These are phyloP conservation scores for Xiphorhynchus erythropygius DNA, from an alignment of 2,797 vertebrate genomes.

Conservation along the genomic window DNA sequence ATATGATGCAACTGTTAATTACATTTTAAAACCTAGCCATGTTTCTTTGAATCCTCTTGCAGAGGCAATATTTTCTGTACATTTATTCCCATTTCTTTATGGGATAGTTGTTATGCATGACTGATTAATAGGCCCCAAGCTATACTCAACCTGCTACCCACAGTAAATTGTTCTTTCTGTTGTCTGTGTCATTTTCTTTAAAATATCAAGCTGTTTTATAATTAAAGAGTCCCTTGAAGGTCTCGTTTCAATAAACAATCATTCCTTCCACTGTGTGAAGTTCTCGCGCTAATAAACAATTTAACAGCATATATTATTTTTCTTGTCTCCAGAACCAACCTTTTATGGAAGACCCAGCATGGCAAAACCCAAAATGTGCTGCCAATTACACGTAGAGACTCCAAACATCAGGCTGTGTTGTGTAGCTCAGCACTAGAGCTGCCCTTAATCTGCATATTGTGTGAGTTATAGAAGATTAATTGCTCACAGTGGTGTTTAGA, in stretches of 20 bases:
- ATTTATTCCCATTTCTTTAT: not conserved
- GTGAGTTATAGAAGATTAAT: slow-evolving; percentile 21
- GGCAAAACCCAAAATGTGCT: not conserved
- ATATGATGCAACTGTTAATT: not conserved
- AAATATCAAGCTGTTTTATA: slow-evolving; percentile 65
- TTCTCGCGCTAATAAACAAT: slow-evolving; percentile 40
- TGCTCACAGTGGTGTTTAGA: slow-evolving; percentile 16
- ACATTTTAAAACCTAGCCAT: not conserved
- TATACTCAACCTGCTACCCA: slow-evolving; percentile 50
- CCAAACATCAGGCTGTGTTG: not conserved
- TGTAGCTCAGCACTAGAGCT: not conserved
- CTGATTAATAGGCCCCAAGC: slow-evolving; percentile 49
- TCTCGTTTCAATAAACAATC: slow-evolving; percentile 54
- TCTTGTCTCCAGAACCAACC: not conserved
- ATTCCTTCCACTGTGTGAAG: not conserved
- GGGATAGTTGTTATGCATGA: slow-evolving; percentile 25
- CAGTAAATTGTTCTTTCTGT: slow-evolving; percentile 43
- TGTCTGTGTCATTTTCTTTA: slow-evolving; percentile 44
- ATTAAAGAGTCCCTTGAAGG: slow-evolving; percentile 63
- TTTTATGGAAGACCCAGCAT: not conserved
- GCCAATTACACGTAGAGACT: accelerated
- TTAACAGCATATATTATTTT: not conserved
- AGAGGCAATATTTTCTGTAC: not conserved
- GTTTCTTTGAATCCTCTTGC: not conserved
- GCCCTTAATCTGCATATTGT: not conserved